Evolutionary conservation across 1,140 invertebrate species (phyloP), one percentile per base, ranked within the genome.

Genomic region (Drosophila grimshawi): DNA sequence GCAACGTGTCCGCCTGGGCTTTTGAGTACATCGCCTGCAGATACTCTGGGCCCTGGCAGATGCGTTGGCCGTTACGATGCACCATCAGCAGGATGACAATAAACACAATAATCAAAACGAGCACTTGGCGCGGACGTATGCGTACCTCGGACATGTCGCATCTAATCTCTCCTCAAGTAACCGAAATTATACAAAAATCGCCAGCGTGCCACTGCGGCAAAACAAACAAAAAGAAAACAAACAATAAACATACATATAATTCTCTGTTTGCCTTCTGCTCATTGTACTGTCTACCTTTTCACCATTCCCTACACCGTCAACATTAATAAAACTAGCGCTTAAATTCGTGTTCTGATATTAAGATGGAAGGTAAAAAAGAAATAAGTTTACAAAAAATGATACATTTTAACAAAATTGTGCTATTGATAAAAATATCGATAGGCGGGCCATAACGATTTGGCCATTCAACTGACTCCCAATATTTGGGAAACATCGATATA

Each of bases 21-120:
- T 86, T 76, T 41, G 93, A 81, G 74, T 94, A 94, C 63, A 94
- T 73, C 0, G 73, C 71, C 70, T 88, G 81, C n/a, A 92, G 61
- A 46, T 76, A 88, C 7, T 81, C 75, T 7, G 91, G 90, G 0
- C 83, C 90, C 32, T 91, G 75, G 52, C 86, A 92, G 55, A 73
- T 85, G 53, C 70, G 78, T 59, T 92, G 88, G 0, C 83, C 91
- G 57, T 92, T 89, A 2, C 85, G 76, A 60, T 92, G 89, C 0
- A 91, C 81, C 65, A 92, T 77, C 52, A 92, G 63, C 7, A 92
- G 68, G 2, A 92, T 35, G 29, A 90, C 63, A 8, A 92, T 78
- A 57, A 92, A 90, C 8, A 92, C 76, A 4, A 92, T 88, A 46
- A 92, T 85, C 4, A 92, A 69, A 27, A 91, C 46, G 6, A 92